These are phyloP conservation scores for Carcina quercana DNA, from an alignment of 2,888 invertebrate species.

Conservation along the genomic window DNA sequence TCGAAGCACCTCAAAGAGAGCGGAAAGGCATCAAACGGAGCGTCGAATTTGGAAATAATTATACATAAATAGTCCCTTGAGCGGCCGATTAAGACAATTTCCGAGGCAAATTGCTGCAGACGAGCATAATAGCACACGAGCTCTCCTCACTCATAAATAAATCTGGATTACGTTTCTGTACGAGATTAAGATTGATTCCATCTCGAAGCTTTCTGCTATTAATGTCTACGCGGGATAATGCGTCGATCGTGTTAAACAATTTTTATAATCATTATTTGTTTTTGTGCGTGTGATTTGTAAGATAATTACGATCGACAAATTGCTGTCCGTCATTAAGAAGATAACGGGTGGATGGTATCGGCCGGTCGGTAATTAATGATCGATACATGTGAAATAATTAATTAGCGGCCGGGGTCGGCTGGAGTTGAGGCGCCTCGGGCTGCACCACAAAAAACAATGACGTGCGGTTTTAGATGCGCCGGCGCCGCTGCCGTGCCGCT, in stretches of 20 bases:
- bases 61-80: slow-evolving; percentile 76
- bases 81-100: slow-evolving; percentile 75
- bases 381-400: slow-evolving; percentile 74
- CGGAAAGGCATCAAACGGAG: slow-evolving; percentile 74
- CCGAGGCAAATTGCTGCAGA: slow-evolving; percentile 74
- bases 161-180: slow-evolving; percentile 74
- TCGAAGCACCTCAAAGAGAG: slow-evolving; percentile 73
- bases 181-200: slow-evolving; percentile 74
- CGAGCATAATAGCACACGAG: slow-evolving; percentile 74
- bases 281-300: slow-evolving; percentile 58
- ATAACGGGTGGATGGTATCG: slow-evolving; percentile 57
- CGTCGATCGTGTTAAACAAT: slow-evolving; percentile 61
- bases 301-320: slow-evolving; percentile 71
- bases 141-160: slow-evolving; percentile 69
- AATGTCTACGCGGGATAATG: slow-evolving; percentile 61
- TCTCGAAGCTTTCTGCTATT: slow-evolving; percentile 69
- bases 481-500: slow-evolving; percentile 60
- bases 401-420: slow-evolving; percentile 59
- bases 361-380: slow-evolving; percentile 68
- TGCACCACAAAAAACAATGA: slow-evolving; percentile 70
- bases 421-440: slow-evolving; percentile 53
- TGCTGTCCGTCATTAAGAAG: slow-evolving; percentile 64
- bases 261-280: slow-evolving; percentile 63
- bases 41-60: slow-evolving; percentile 75
- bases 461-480: slow-evolving; percentile 64